These are phyloP conservation scores for Platycheirus albimanus DNA, from an alignment of 2,888 invertebrate genomes.

Conservation along the genomic window DNA sequence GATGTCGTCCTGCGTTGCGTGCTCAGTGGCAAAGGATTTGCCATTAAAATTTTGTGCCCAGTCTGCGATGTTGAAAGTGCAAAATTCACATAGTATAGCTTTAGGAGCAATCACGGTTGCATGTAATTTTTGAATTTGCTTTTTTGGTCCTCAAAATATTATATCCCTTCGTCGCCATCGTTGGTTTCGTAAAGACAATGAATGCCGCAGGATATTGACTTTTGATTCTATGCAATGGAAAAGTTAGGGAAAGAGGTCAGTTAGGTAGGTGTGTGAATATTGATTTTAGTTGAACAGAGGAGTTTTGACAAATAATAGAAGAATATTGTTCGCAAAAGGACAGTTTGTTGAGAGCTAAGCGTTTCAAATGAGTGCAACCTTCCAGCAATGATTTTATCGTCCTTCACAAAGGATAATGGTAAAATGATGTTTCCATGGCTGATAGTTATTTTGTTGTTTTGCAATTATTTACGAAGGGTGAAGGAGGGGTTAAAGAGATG, in stretches of 20 bases:
- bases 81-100: constrained; percentile 21
- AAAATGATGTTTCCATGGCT: constrained; percentile 58
- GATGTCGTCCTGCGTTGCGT: constrained; percentile 17
- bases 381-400: constrained; percentile 17
- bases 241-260: not conserved
- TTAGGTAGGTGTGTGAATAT: constrained; percentile 29
- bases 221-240: not conserved
- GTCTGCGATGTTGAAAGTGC: constrained; percentile 50
- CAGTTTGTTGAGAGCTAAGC: constrained; percentile 3
- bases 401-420: constrained; percentile 60
- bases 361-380: constrained; percentile 17
- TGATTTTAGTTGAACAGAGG: constrained; percentile 33
- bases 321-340: constrained; percentile 1
- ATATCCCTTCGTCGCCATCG: constrained; percentile 3
- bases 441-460: constrained; percentile 45
- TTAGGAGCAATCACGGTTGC: constrained; percentile 39
- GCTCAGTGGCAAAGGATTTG: constrained; percentile 19
- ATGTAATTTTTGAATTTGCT: constrained; percentile 46
- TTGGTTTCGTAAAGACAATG: constrained; percentile 20
- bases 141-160: constrained; percentile 23
- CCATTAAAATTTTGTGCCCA: constrained; percentile 63
- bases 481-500: constrained; percentile 33
- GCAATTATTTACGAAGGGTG: constrained; percentile 57
- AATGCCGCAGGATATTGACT: constrained; percentile 58
- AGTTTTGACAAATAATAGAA: constrained; percentile 44